These are phyloP conservation scores for Sebastes nivosus DNA, from an alignment of 2,797 vertebrate species.

Conservation along the genomic window DNA sequence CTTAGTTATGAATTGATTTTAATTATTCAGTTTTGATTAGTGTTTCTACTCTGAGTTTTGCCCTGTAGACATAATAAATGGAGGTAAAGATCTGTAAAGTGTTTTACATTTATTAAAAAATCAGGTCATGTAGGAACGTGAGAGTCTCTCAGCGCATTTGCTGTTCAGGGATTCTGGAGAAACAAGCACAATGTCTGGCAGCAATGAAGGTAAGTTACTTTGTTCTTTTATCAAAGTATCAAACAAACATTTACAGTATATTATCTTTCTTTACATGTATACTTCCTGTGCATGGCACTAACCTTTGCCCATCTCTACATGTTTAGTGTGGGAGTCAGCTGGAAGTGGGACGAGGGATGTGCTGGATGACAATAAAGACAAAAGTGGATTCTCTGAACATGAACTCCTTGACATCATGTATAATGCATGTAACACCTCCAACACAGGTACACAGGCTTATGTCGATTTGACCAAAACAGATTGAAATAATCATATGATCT, in stretches of 20 bases:
- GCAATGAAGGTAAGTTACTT: conserved; percentile 60
- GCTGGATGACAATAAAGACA: conserved; percentile 52
- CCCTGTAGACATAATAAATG: conserved; percentile 10
- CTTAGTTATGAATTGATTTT: not conserved
- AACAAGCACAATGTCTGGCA: conserved; percentile 53
- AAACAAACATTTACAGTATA: not conserved
- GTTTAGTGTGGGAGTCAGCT: conserved; percentile 63
- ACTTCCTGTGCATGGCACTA: not conserved
- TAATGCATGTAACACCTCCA: conserved; percentile 72
- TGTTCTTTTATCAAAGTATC: not conserved
- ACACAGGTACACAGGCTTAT: conserved; percentile 65
- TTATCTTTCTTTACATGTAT: not conserved
- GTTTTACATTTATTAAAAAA: conserved; percentile 12
- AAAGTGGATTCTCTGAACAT: conserved; percentile 77
- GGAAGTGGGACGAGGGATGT: conserved; percentile 32
- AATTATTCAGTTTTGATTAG: not conserved
- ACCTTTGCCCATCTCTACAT: not conserved
- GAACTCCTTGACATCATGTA: conserved; percentile 84
- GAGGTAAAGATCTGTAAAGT: not conserved
- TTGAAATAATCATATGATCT: not conserved
- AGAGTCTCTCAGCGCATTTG: conserved; percentile 4
- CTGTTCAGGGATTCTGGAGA: conserved; percentile 48
- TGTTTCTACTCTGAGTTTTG: conserved; percentile 18
- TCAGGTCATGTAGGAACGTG: conserved; percentile 25
- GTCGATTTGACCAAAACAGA: not conserved